Conservation (phyloP, 1,140 invertebrate genomes). For the Ditylenchus dipsaci region DNA sequence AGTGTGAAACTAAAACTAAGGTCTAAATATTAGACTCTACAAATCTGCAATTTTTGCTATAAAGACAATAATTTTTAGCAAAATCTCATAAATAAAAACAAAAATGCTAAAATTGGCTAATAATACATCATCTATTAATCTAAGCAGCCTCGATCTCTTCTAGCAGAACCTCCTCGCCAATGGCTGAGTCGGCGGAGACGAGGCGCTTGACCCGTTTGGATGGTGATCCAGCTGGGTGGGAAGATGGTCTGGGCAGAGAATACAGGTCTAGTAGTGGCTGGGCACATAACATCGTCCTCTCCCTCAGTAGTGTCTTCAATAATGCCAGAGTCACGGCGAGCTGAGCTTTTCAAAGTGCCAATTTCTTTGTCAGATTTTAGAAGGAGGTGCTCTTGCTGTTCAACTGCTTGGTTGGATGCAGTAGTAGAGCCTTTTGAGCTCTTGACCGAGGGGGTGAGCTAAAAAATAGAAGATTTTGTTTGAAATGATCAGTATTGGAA, state of each 20-base stretch:
- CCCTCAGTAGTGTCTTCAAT: neutral
- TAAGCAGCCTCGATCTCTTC: neutral
- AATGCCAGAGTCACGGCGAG: neutral
- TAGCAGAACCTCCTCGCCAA: conserved; percentile 1
- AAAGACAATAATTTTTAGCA: no score
- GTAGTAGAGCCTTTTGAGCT: neutral
- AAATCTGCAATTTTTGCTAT: no score
- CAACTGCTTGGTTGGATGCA: neutral
- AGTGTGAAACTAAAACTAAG: no score
- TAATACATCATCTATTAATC: no score
- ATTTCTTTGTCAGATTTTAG: no score
- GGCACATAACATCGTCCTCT: no score
- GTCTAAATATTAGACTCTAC: no score
- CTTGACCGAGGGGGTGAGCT: no score
- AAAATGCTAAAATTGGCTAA: no score
- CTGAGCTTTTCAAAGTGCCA: neutral
- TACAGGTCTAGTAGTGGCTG: neutral
- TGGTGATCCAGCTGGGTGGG: neutral
- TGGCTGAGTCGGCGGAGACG: conserved; percentile 4
- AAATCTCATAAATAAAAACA: no score
- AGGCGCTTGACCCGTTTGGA: neutral
- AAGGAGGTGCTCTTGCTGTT: no score
- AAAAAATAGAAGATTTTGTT: no score
- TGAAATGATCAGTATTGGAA: neutral
- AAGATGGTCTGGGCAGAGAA: neutral